phyloP scores from a whole-genome alignment of 2,797 vertebrate genomes.

The Bucorvus abyssinicus region DNA sequence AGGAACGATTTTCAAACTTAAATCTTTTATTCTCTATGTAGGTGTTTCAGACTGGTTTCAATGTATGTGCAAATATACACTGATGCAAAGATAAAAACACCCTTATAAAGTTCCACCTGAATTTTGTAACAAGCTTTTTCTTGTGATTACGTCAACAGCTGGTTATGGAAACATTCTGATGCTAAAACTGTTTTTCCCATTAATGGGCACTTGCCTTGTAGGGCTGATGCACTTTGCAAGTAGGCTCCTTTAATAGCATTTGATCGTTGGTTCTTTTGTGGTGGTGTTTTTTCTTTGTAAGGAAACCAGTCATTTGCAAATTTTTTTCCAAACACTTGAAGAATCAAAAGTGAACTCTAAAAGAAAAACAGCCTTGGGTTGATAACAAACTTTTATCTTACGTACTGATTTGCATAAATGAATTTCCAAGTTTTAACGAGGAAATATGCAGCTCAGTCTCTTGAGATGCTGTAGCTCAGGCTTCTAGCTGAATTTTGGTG shows the following conservation, averaged over 20 bases:
- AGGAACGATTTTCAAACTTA: neutral
- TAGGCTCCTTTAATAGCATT: neutral
- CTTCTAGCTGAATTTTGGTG: neutral
- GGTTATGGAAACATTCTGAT: neutral
- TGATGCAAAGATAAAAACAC: neutral
- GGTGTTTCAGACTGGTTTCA: neutral
- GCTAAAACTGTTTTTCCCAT: neutral
- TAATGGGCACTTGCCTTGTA: neutral
- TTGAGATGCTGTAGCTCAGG: neutral
- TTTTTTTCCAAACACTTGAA: neutral
- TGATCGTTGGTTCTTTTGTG: neutral
- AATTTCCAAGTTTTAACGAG: neutral
- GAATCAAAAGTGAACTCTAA: neutral
- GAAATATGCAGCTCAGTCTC: neutral
- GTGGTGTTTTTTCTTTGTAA: neutral
- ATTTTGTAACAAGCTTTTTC: neutral
- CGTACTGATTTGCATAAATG: constrained; percentile 4
- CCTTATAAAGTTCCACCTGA: neutral
- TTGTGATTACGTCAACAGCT: neutral
- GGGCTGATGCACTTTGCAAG: neutral
- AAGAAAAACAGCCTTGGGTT: neutral
- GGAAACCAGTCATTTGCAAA: neutral
- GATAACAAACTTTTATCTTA: neutral
- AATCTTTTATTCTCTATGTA: neutral
- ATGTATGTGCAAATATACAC: neutral